A percentile compares a stretch with the other conserved stretches of the same genome.
These are phyloP conservation scores for Crotalus helleri DNA, from an alignment of 2,113 vertebrate genomes.

Conservation along the genomic window DNA sequence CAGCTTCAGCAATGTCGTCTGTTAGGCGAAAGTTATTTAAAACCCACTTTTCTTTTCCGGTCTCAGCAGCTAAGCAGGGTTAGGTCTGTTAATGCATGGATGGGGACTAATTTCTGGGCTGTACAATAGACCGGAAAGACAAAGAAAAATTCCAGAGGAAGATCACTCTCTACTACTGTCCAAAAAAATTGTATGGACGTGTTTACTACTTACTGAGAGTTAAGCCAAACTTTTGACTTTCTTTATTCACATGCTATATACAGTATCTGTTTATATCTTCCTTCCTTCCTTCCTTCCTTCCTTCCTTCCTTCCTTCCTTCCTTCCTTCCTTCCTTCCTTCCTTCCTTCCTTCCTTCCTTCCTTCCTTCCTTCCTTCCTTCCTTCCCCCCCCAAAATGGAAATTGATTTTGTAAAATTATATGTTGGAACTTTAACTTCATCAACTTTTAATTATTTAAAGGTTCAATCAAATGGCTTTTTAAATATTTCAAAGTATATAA, in stretches of 20 bases:
- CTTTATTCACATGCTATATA: background rate
- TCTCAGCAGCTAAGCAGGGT: background rate
- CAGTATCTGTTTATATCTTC: background rate
- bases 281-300: no score
- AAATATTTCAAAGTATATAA: background rate
- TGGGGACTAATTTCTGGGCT: background rate
- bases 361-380: background rate
- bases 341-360: background rate
- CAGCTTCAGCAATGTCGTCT: background rate
- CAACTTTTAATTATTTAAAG: background rate
- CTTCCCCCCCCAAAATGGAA: background rate
- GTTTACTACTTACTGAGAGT: background rate
- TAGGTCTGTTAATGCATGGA: background rate
- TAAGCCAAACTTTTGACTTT: background rate
- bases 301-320: background rate
- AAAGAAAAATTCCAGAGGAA: background rate
- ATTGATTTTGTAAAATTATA: fast-evolving
- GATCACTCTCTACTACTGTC: background rate
- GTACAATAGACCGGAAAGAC: background rate
- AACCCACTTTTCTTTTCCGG: background rate
- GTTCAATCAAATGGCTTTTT: background rate
- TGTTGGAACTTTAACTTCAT: background rate
- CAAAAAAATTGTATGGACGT: background rate
- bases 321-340: no score
- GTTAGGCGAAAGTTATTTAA: background rate